Percentiles rank a stretch among this genome's conserved stretches.
Evolutionary conservation across 2,113 vertebrate genomes (phyloP).

Genomic region (Nothocercus nigrocapillus): DNA sequence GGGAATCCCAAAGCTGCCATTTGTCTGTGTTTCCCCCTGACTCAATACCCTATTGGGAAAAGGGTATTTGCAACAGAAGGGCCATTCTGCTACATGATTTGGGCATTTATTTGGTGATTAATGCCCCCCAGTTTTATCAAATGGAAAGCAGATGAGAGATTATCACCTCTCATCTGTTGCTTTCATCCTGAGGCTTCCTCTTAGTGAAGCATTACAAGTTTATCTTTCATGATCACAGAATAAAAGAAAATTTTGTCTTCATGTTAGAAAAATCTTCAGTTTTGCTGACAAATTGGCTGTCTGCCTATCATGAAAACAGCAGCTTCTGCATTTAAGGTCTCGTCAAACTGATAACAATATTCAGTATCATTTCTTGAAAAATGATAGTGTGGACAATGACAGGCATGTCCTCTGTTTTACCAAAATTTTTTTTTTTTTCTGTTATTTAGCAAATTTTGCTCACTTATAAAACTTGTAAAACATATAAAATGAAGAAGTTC

Average conservation of each 20-base stretch:
- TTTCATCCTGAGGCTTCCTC: background rate
- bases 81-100: background rate
- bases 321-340: accelerated
- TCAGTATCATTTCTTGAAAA: background rate
- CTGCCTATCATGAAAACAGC: accelerated
- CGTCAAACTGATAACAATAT: too few relatives aligned
- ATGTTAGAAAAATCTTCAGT: background rate
- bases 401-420: background rate
- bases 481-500: background rate
- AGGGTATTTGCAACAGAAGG: background rate
- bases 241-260: background rate
- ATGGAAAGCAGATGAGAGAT: background rate
- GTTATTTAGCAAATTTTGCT: background rate
- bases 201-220: background rate
- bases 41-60: too few relatives aligned
- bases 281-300: background rate
- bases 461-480: background rate
- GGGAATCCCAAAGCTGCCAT: too few relatives aligned
- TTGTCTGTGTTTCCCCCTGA: too few relatives aligned
- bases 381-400: background rate
- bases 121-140: background rate
- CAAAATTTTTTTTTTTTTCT: background rate
- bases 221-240: too few relatives aligned
- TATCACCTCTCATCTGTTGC: background rate
- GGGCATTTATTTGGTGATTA: background rate